Evolutionary conservation across 2,797 vertebrate species (phyloP).

Genomic region (Spinibarbus caldwelli): DNA sequence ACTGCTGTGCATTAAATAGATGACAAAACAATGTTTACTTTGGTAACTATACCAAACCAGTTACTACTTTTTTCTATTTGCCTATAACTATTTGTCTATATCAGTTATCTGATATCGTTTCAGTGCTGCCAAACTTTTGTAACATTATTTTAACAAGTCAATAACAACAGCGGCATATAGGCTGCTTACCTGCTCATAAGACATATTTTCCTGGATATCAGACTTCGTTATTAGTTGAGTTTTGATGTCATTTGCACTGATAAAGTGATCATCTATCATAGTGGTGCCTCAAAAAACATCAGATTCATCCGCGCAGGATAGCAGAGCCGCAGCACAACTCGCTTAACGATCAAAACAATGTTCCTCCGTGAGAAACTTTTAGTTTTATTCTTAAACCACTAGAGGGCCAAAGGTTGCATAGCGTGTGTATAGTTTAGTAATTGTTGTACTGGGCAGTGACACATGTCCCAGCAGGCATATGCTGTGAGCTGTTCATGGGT

Average conservation of each 20-base stretch:
- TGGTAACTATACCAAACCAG: neutral
- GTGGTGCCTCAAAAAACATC: neutral
- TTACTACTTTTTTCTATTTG: neutral
- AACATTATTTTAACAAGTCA: neutral
- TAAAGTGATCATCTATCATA: neutral
- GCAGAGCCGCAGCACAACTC: neutral
- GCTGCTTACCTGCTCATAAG: neutral
- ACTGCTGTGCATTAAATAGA: neutral
- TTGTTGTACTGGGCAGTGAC: neutral
- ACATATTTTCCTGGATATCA: neutral
- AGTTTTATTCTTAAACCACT: neutral
- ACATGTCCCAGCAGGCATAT: neutral
- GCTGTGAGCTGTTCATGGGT: neutral
- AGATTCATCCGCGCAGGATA: neutral
- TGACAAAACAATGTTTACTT: neutral
- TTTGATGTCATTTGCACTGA: neutral
- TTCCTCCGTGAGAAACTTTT: neutral
- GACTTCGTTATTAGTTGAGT: neutral
- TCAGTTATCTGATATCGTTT: neutral
- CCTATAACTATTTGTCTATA: neutral
- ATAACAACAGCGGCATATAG: neutral
- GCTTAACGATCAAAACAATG: neutral
- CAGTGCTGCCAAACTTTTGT: neutral
- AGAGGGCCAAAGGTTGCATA: neutral
- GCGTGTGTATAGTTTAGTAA: neutral